phyloP scores from a whole-genome alignment of 2,113 vertebrate genomes.

The Manacus vitellinus region DNA sequence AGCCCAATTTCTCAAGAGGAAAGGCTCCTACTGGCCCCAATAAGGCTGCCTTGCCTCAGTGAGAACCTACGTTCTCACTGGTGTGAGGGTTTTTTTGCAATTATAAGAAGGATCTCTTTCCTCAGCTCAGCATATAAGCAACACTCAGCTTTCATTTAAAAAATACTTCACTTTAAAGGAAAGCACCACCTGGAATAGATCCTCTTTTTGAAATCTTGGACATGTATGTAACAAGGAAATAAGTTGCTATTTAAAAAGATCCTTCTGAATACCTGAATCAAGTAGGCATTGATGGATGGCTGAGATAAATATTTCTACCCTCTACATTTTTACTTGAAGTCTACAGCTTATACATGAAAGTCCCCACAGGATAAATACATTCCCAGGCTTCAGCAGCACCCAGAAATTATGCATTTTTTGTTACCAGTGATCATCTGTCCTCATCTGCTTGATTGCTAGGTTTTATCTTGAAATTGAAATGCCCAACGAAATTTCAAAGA shows the following conservation, averaged over 20 bases:
- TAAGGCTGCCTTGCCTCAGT: neutral
- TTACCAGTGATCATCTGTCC: neutral
- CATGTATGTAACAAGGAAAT: neutral
- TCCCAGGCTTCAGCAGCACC: neutral
- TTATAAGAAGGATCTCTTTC: neutral
- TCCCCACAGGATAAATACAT: neutral
- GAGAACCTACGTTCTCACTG: neutral
- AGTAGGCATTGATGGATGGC: conserved; percentile 27
- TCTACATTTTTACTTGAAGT: neutral
- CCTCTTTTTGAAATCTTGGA: neutral
- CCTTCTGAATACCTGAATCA: conserved; percentile 52
- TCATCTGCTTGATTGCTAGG: conserved; percentile 47
- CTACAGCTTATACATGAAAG: neutral
- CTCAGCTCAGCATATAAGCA: neutral
- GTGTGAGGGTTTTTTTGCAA: neutral
- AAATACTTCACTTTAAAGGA: neutral
- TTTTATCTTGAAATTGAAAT: conserved; percentile 57
- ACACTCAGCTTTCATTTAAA: neutral
- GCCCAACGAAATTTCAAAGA: conserved; percentile 35
- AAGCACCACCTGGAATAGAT: neutral
- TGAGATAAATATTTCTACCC: neutral
- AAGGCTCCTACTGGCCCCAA: neutral
- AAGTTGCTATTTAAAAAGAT: neutral
- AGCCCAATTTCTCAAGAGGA: neutral
- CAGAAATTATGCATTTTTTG: neutral